Conservation (phyloP, 2,888 invertebrate genomes). For the Dorcus hopei region DNA sequence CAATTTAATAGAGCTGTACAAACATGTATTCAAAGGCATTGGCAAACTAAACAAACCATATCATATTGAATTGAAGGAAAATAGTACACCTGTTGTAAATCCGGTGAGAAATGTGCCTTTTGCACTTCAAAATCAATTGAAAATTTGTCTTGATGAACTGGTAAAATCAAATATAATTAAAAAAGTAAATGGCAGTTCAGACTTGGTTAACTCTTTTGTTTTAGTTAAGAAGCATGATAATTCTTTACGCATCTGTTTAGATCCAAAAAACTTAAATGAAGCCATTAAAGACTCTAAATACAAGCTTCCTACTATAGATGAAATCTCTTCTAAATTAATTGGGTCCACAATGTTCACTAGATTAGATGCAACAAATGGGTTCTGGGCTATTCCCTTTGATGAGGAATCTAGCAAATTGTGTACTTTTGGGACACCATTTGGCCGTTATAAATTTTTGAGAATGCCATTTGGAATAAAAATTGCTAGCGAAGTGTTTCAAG, state of each 20-base stretch:
- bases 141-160: slow-evolving; percentile 18
- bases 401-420: slow-evolving; percentile 24
- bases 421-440: slow-evolving; percentile 30
- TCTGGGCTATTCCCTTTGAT: slow-evolving; percentile 28
- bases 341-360: slow-evolving; percentile 11
- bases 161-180: slow-evolving; percentile 20
- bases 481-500: slow-evolving; percentile 15
- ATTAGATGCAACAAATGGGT: slow-evolving; percentile 26
- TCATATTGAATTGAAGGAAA: too few relatives aligned
- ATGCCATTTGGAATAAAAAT: slow-evolving; percentile 12
- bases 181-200: slow-evolving; percentile 18
- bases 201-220: slow-evolving; percentile 27
- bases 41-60: too few relatives aligned
- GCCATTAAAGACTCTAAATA: slow-evolving; percentile 21
- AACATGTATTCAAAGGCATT: too few relatives aligned
- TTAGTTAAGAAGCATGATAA: slow-evolving; percentile 23
- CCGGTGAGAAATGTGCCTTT: slow-evolving; percentile 23
- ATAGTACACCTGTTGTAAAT: slow-evolving; percentile 22
- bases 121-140: slow-evolving; percentile 19
- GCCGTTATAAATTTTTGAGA: slow-evolving; percentile 10
- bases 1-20: too few relatives aligned
- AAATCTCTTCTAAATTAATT: slow-evolving; percentile 20
- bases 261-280: slow-evolving; percentile 23
- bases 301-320: slow-evolving; percentile 19
- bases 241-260: slow-evolving; percentile 24